Evolutionary conservation across 2,113 vertebrate genomes (phyloP), one percentile per base, ranked within the genome.

Genomic region (Macquaria ambigua): DNA sequence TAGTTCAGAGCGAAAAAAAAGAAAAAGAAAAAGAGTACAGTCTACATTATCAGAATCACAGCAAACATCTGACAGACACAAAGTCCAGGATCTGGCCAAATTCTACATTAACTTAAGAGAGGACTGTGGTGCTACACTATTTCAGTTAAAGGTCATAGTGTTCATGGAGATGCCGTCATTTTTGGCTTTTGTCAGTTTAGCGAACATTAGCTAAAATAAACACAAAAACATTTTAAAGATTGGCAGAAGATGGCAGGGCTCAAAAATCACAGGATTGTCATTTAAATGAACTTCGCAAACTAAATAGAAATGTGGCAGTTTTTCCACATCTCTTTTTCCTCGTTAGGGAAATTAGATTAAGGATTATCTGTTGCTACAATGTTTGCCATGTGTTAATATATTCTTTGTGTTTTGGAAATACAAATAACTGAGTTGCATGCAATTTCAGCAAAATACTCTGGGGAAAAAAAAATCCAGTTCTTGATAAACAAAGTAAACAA

Each of bases 171-270:
- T 55, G 59, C 1, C 1, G 4, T 39, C 41, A 4, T 18, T 31
- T 48, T 80, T 75, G 58, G 6, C 56, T n/a, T 21, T 43, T 11
- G 16, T 67, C 63, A 58, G 48, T 67, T 34, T 3, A 31, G 8
- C 0, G 0, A 23, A 58, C 9, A 74, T 21, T 37, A 52, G 8
- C 10, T 46, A 12, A 25, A 58, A 82, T 23, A 28, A 68, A 55
- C 31, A 62, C 11, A 37, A 82, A 41, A 39, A 37, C 6, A 58
- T 58, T 56, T 46, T 20, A 46, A 56, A 76, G 21, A 83, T 50
- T 23, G 56, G 64, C 23, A 53, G 34, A n/a, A 46, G 34, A 73
- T 50, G 28, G 21, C 28, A 41, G 12, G 12, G 28, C 14, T 41
- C 3, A 14, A 34, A 58, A 56, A 52, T 31, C 18, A 31, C 1